Evolutionary conservation across 2,797 vertebrate species (phyloP).

Genomic region (Sebastes trivittatus): DNA sequence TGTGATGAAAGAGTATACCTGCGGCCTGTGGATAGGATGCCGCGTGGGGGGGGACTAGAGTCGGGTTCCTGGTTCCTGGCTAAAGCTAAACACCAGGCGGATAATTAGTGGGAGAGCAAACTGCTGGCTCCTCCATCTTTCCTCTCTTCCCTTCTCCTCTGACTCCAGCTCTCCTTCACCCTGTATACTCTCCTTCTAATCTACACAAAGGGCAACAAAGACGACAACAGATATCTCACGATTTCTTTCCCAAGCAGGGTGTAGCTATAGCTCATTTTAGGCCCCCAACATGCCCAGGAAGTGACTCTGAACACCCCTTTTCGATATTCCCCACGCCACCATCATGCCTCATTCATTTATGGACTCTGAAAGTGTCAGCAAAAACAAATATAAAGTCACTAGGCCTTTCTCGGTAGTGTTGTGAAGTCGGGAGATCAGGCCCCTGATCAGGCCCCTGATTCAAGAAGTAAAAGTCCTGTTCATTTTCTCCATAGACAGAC

Average conservation of each 20-base stretch:
- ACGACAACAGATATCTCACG: background rate
- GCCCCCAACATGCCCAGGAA: background rate
- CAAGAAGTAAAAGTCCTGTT: too few species aligned
- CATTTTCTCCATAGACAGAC: rapidly evolving
- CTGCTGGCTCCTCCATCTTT: conserved; percentile 37
- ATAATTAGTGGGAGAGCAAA: conserved; percentile 67
- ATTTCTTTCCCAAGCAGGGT: background rate
- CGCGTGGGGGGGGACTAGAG: conserved; percentile 57
- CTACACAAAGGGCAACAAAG: background rate
- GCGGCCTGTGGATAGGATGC: conserved; percentile 67
- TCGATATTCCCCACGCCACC: background rate
- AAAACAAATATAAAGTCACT: background rate
- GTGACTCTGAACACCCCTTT: background rate
- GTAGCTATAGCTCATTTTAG: background rate
- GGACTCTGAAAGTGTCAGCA: too few species aligned
- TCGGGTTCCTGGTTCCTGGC: conserved; percentile 82
- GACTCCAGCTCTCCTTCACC: background rate
- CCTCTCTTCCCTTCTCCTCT: background rate
- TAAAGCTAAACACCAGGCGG: conserved; percentile 68
- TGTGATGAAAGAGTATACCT: conserved; percentile 79
- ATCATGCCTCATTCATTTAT: background rate
- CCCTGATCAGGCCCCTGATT: too few species aligned
- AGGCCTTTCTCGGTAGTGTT: background rate
- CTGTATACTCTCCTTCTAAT: background rate
- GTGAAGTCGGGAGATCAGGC: too few species aligned